These are phyloP conservation scores for Dysmachus trigonus DNA, from an alignment of 2,888 invertebrate species.

Conservation along the genomic window DNA sequence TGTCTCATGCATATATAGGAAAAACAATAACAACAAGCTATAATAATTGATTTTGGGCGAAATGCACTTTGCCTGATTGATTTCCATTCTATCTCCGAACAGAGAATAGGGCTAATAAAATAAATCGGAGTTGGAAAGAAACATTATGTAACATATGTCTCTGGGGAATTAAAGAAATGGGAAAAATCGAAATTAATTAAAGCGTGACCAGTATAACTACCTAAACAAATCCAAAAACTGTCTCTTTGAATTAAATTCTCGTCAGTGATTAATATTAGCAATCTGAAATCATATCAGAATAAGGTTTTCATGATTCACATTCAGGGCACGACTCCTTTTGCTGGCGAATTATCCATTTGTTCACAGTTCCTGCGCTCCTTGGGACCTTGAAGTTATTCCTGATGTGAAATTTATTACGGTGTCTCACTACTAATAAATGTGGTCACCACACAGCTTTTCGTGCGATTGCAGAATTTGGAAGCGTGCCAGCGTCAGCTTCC, in stretches of 20 bases:
- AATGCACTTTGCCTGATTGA: conserved; percentile 23
- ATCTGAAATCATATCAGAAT: neutral
- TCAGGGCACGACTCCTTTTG: neutral
- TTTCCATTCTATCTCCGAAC: neutral
- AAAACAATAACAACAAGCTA: neutral
- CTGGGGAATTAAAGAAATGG: neutral
- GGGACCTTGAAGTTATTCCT: neutral
- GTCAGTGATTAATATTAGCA: neutral
- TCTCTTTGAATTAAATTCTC: neutral
- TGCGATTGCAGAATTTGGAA: neutral
- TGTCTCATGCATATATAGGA: neutral
- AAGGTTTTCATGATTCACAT: neutral
- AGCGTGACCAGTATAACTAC: neutral
- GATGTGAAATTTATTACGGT: neutral
- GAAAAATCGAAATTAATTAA: neutral
- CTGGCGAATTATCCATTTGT: neutral
- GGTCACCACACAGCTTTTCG: neutral
- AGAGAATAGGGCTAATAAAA: neutral
- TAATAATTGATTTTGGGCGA: conserved; percentile 6
- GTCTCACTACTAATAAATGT: neutral
- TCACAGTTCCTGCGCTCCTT: neutral
- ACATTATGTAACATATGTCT: neutral
- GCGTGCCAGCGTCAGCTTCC: neutral
- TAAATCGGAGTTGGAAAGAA: neutral
- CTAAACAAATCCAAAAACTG: neutral